Percentiles rank a stretch among this genome's conserved stretches.
Conservation (phyloP, 64 coral and sea anemone genomes). For the Stichodactyla mertensii region DNA sequence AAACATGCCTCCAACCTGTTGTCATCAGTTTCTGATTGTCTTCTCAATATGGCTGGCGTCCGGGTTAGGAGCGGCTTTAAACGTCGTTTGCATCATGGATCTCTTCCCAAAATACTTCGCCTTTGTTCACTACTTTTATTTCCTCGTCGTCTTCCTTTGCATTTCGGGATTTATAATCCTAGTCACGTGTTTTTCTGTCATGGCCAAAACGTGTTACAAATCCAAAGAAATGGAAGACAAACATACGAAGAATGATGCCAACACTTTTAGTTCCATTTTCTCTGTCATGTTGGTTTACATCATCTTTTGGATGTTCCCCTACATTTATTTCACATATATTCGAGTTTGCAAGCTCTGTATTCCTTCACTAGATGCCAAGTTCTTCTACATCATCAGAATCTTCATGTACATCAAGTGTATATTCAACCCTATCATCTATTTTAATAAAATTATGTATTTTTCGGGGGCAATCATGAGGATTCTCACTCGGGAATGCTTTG, state of each 20-base stretch:
- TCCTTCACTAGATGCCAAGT: not conserved
- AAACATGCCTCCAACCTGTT: constrained; percentile 11
- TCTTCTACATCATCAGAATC: constrained; percentile 39
- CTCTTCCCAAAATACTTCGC: constrained; percentile 18
- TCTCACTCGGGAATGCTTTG: constrained; percentile 49
- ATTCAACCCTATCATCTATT: constrained; percentile 25
- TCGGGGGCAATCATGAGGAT: constrained; percentile 31
- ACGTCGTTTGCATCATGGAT: constrained; percentile 37
- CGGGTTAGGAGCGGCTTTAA: constrained; percentile 2
- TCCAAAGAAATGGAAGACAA: not conserved
- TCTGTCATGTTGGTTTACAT: constrained; percentile 24
- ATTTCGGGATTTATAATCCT: not conserved
- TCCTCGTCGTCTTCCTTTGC: constrained; percentile 2
- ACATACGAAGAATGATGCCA: not conserved
- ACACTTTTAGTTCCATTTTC: constrained; percentile 19
- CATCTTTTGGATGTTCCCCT: constrained; percentile 39
- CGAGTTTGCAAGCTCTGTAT: constrained; percentile 27
- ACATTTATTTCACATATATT: constrained; percentile 33
- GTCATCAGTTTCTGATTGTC: constrained; percentile 1
- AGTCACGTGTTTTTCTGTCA: constrained; percentile 15
- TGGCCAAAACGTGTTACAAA: constrained; percentile 4
- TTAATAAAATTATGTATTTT: constrained; percentile 24
- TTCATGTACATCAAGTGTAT: constrained; percentile 44
- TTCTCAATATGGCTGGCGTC: constrained; percentile 14
- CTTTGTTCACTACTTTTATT: constrained; percentile 32